Evolutionary conservation across 1,140 invertebrate species (phyloP), one percentile per base, ranked within the genome.

Genomic region (Zophobas atratus): DNA sequence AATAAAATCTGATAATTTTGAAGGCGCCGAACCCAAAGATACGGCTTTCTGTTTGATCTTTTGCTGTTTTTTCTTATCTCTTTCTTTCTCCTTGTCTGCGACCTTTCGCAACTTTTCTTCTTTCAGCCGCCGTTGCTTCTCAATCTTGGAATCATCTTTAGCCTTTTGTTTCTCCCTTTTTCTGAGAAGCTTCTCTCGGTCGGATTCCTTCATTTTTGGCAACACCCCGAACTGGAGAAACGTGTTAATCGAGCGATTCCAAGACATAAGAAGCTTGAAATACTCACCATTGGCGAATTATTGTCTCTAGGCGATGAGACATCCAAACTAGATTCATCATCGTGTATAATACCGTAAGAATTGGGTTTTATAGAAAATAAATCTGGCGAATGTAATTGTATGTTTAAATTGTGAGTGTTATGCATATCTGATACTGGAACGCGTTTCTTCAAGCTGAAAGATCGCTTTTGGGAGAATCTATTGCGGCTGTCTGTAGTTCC

Each of bases 101-200:
- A 91, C 87, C 82, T 92, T 92, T 78, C 93, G 91, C 32, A 92
- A 80, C 75, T 93, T 87, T 77, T 93, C 94, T 83, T 95, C 94
- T 84, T 95, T 95, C 63, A 91, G 85, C 75, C 92, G 86, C 32
- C 92, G 88, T 63, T 75, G 73, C 83, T 94, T 94, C 81, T 95
- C 93, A 78, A 91, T 82, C 80, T 95, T 94, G 72, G 95, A 93
- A 81, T 94, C 93, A 80, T 95, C 93, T 83, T 94, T 94, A 20
- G 89, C 90, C 84, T 93, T 94, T 81, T 93, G 91, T 81, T 94
- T 94, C 73, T 93, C 92, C 82, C 92, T 88, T 80, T 93, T 92
- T 57, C 90, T 88, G 33, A 90, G 86, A 5, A 92, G 86, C 78
- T 93, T 94, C 49, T 94, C 88, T 1, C 84, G 74, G 46, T 86